Percentiles rank a stretch among this genome's conserved stretches.
phyloP scores from a whole-genome alignment of 2,113 vertebrate genomes.

The Zosterops japonicus region DNA sequence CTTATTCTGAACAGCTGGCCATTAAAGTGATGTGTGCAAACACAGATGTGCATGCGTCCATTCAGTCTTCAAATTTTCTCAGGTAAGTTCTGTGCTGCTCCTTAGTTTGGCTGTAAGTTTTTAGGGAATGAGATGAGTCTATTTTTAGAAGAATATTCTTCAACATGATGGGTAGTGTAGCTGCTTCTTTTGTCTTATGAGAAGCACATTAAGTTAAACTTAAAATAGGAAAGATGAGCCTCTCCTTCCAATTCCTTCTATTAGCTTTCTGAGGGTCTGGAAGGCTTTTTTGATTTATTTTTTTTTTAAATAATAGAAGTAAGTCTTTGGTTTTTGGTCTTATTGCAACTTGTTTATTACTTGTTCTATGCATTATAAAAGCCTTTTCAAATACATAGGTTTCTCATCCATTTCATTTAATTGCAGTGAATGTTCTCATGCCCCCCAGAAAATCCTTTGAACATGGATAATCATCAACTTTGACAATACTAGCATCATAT shows the following conservation, averaged over 20 bases:
- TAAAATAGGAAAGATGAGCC: neutral
- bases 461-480: neutral
- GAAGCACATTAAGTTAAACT: neutral
- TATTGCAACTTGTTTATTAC: neutral
- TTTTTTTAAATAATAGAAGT: neutral
- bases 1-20: neutral
- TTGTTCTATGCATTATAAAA: neutral
- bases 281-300: neutral
- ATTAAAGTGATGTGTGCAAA: neutral
- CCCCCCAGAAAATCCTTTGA: neutral
- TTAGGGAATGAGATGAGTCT: neutral
- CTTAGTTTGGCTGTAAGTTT: neutral
- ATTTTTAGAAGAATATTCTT: neutral
- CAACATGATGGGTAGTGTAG: neutral
- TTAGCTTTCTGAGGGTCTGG: neutral
- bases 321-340: neutral
- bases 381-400: neutral
- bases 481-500: neutral
- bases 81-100: neutral
- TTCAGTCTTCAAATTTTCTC: neutral
- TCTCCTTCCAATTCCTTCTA: neutral
- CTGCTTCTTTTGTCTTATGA: neutral
- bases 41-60: accelerated
- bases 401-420: neutral
- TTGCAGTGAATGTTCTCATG: neutral